Percentiles rank a stretch among this genome's conserved stretches.
Evolutionary conservation across 2,113 vertebrate genomes (phyloP).

Genomic region (Corythornis madagascariensis): DNA sequence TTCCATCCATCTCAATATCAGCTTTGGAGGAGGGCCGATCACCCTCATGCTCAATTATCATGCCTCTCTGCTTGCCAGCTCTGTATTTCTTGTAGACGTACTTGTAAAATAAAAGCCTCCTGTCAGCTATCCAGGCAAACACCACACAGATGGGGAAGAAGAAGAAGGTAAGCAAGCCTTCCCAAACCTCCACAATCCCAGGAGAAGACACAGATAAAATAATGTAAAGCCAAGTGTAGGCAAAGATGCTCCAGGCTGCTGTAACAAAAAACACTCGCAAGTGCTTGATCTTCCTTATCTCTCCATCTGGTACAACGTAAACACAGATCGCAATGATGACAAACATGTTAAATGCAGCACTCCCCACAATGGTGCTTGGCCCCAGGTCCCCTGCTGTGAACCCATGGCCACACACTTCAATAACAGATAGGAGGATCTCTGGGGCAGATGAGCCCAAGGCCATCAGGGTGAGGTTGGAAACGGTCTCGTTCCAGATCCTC

Average conservation of each 20-base stretch:
- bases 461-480: conserved; percentile 97
- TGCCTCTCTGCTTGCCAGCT: conserved; percentile 87
- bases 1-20: conserved; percentile 91
- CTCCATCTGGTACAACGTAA: conserved; percentile 92
- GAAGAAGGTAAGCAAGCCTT: conserved; percentile 93
- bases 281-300: conserved; percentile 93
- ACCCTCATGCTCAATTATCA: conserved; percentile 95
- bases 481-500: conserved; percentile 96
- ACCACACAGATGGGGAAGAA: conserved; percentile 96
- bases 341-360: conserved; percentile 98
- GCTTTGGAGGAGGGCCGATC: conserved; percentile 87
- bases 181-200: conserved; percentile 94
- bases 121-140: conserved; percentile 94
- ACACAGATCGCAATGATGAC: conserved; percentile 97
- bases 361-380: conserved; percentile 98
- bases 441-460: conserved; percentile 95
- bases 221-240: conserved; percentile 96
- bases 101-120: conserved; percentile 95
- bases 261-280: conserved; percentile 96
- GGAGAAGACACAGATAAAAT: conserved; percentile 94
- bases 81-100: conserved; percentile 94
- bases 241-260: conserved; percentile 95
- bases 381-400: conserved; percentile 91
- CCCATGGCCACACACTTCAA: conserved; percentile 95
- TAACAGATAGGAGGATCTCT: conserved; percentile 94